phyloP scores from a whole-genome alignment of 2,797 vertebrate species.

The Bradypus variegatus region DNA sequence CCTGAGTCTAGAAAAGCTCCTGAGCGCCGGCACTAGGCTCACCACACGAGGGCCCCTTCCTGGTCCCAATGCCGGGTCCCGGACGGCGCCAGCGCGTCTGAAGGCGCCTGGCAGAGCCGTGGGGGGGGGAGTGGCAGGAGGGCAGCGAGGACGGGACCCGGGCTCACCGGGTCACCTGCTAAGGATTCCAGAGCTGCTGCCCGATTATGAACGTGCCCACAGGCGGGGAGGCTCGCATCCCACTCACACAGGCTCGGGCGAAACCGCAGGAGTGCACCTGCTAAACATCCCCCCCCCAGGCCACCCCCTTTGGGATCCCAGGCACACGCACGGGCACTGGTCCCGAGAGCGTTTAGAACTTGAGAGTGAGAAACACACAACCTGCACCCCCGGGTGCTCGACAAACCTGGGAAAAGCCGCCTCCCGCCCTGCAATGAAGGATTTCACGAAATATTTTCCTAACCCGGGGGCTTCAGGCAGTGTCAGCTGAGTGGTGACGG shows the following conservation, averaged over 20 bases:
- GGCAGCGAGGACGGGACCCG: neutral
- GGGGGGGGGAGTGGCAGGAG: neutral
- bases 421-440: neutral
- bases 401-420: neutral
- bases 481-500: neutral
- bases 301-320: neutral
- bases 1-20: neutral
- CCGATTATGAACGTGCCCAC: fast-evolving
- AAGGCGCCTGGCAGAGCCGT: neutral
- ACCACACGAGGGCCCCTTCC: neutral
- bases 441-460: neutral
- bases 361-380: neutral
- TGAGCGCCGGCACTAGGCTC: neutral
- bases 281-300: neutral
- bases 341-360: neutral
- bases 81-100: neutral
- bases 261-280: neutral
- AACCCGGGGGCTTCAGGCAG: neutral
- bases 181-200: neutral
- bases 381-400: neutral
- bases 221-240: too few species aligned
- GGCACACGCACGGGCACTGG: neutral
- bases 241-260: neutral
- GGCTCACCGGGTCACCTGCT: neutral
- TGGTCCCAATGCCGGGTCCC: neutral